Evolutionary conservation across 2,113 vertebrate species (phyloP), one percentile per base, ranked within the genome.

Genomic region (Saiga tatarica): DNA sequence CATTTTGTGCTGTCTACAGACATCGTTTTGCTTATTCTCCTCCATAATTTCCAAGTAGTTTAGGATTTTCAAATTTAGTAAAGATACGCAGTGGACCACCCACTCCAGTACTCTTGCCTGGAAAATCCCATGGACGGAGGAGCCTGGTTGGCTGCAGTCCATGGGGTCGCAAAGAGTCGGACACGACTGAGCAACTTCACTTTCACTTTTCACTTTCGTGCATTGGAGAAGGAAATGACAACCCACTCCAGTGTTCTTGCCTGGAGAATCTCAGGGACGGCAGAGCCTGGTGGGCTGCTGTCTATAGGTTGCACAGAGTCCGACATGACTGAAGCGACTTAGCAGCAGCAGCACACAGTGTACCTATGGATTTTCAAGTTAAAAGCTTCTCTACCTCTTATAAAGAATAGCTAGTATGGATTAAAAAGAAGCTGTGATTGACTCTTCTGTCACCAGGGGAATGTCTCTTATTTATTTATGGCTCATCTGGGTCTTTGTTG

Each of bases 61-160:
- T 81, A 85, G 74, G 42, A 64, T 64, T 96, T 98, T 53, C 33
- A 88, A 64, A 87, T 53, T 87, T 86, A 79, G 47, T 95, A 64
- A 89, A 95, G 67, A 76, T 84, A 84, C 3, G 2, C 19, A 89
- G 15, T 90, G 30, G 30, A 94, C 36, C 45, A 71, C 64, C 64
- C 64, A 71, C 64, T 71, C 4, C 16, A 21, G 8, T 67, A 67
- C n/a, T 67, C 17, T 71, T 36, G 64, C n/a, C 33, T 36, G 64
- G 64, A 71, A 67, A 36, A 21, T 71, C 64, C 64, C n/a, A 36
- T 11, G n/a, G 64, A 71, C 2, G 0, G n/a, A 71, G 64, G 64
- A 36, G 17, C n/a, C n/a, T 71, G 64, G 17, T 71, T 2, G 64
- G 4, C 64, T 71, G 64, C 17, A 36, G n/a, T 71, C 4, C 64